A percentile compares a stretch with the other conserved stretches of the same genome.
Conservation (phyloP, 2,888 invertebrate species). For the Ophion slaviceki region DNA sequence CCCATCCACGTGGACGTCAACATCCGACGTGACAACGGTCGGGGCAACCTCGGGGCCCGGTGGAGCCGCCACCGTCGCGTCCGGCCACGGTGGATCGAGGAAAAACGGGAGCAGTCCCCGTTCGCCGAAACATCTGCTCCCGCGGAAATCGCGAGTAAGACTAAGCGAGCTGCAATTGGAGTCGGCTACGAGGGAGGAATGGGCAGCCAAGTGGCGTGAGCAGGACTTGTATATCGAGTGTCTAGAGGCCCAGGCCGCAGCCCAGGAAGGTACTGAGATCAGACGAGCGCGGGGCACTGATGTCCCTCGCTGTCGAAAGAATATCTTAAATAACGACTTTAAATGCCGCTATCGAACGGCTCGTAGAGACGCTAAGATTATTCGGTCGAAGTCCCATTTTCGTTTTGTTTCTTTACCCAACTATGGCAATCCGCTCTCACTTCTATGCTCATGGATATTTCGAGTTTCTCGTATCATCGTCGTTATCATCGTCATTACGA, state of each 20-base stretch:
- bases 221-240: conserved; percentile 91
- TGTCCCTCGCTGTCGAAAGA: conserved; percentile 73
- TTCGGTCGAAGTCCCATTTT: conserved; percentile 13
- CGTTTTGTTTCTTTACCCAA: not conserved
- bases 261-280: conserved; percentile 90
- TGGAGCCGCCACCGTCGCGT: not conserved
- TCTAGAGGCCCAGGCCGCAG: conserved; percentile 90
- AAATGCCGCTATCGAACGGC: conserved; percentile 43
- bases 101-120: conserved; percentile 83
- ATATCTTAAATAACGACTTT: conserved; percentile 60
- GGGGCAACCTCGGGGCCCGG: not conserved
- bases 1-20: not conserved
- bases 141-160: conserved; percentile 85
- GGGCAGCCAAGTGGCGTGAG: conserved; percentile 89
- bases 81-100: conserved; percentile 2
- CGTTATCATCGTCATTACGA: conserved; percentile 6
- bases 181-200: conserved; percentile 87
- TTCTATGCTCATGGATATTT: conserved; percentile 19
- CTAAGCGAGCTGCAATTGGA: conserved; percentile 88
- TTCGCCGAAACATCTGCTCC: conserved; percentile 83
- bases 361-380: conserved; percentile 66
- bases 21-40: conserved; percentile 1
- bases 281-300: conserved; percentile 76
- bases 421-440: conserved; percentile 15
- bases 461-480: conserved; percentile 14